Base-by-base conservation (phyloP, 1,140 invertebrate species). In the Cotesia chilonis region DNA sequence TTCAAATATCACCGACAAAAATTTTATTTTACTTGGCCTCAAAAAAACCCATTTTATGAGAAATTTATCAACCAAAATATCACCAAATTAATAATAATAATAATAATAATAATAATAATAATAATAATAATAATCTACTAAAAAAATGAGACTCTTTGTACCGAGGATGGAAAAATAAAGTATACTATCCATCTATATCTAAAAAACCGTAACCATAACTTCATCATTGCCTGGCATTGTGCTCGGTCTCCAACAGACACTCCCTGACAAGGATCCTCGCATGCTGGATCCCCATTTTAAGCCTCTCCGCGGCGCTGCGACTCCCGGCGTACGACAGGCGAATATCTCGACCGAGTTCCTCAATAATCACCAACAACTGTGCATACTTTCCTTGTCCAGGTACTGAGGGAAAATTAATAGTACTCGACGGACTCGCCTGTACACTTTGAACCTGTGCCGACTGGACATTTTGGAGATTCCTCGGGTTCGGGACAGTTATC, bases 341-440 rank as follows among this genome's bases (percentile, higher is more conserved):
- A 78, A 95, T 93, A 77, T 95, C 94, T 79, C 92, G 91, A 47
- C 93, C 92, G 82, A 95, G 90, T 85, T 95, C 94, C 80, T 95
- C 94, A 71, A 95, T 93, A n/a, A 95, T 92, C 12, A 91, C 89
- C 72, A 95, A 80, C 63, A 95, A 80, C 75, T 94, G 92, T 70
- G 90, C 90, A 83, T 95, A 95, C 83, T 95, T 95, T 57, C 85
- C 85, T 68, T 87, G 85, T 35, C 86, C 86, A 68, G 86, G 83
- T 55, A 87, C 83, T 20, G 80, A 78, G 12, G 84, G 83, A 71
- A 87, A 87, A 61, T 87, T 87, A 52, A 87, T 85, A 10, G 83
- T 79, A 75, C 80, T 81, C 20, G 84, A 83, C 57, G 85, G 85
- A 70, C 83, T 87, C 5, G 85, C 75, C 74, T 85, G 85, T 47